phyloP scores from a whole-genome alignment of 2,797 vertebrate species.

The Perdix hodgsoniae region DNA sequence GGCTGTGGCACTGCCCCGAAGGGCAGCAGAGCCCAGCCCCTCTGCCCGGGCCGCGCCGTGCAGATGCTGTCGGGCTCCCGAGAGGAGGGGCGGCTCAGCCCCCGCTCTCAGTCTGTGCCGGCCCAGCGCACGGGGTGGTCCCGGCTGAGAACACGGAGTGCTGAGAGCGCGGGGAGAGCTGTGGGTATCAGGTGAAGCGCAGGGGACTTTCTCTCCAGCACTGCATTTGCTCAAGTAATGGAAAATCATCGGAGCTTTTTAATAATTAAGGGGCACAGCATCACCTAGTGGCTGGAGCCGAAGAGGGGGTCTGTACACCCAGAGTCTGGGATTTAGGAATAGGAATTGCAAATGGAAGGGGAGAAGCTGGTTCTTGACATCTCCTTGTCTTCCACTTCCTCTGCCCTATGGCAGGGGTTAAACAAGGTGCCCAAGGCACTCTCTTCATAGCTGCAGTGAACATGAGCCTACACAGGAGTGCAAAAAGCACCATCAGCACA shows the following conservation, averaged over 20 bases:
- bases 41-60: neutral
- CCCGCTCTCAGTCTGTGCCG: neutral
- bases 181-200: neutral
- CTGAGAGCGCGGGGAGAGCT: neutral
- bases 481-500: neutral
- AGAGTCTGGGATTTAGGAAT: neutral
- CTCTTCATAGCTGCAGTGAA: neutral
- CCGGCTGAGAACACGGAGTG: neutral
- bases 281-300: constrained; percentile 44
- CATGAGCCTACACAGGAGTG: neutral
- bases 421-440: neutral
- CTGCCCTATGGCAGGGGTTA: neutral
- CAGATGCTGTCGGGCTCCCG: neutral
- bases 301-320: neutral
- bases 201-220: neutral
- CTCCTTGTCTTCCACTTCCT: neutral
- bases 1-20: neutral
- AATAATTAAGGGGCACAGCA: constrained; percentile 35
- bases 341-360: neutral
- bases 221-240: neutral
- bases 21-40: neutral
- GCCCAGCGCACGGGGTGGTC: neutral
- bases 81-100: neutral
- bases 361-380: neutral
- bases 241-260: neutral